Base-by-base conservation (phyloP, 2,888 invertebrate genomes). In the Steinernema scapterisci region DNA sequence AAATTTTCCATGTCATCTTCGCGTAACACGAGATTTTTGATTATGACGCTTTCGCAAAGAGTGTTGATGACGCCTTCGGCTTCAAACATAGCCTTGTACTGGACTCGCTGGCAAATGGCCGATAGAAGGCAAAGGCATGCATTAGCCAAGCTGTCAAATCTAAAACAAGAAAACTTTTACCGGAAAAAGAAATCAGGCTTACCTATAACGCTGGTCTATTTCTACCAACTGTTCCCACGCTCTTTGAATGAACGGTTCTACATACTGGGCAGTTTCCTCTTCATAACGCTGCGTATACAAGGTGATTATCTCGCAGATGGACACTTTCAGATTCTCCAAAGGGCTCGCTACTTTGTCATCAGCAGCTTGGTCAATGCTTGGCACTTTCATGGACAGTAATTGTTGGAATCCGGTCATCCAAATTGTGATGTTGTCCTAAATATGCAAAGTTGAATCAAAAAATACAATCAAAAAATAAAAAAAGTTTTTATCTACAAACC, bases 201-300 rank as follows among this genome's bases (percentile, higher is more conserved):
- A 82, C 82, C 81, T 73, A 19, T 79, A 56, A 79, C 82, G 27
- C 48, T 72, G 54, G 79, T 79, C 82, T 21, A 82, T 83, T 7
- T 76, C 73, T 16, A 95, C 92, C 63, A 99, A 90, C 71, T 99
- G 88, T 78, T 92, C 92, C 97, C 97, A 97, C 73, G 95, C 93
- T 71, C 93, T 94, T 0, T 93, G 93, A n/a, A 97, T 96, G 90
- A 99, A 97, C 75, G 91, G 91, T 0, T 93, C 93, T 82, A 97
- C 92, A 89, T 93, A 95, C 0, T 93, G 92, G 13, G 92, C 92
- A 88, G 99, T 97, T 88, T 99, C 99, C 88, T 99, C 97, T 87
- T 96, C 95, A 86, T 99, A 99, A 88, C 97, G 96, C 85, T 95
- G 93, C 0, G 97, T 96, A 89, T 97, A 99, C 74, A 99, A 90